Evolutionary conservation across 2,113 vertebrate species (phyloP), one percentile per base, ranked within the genome.

Genomic region (Cyanoliseus patagonus): DNA sequence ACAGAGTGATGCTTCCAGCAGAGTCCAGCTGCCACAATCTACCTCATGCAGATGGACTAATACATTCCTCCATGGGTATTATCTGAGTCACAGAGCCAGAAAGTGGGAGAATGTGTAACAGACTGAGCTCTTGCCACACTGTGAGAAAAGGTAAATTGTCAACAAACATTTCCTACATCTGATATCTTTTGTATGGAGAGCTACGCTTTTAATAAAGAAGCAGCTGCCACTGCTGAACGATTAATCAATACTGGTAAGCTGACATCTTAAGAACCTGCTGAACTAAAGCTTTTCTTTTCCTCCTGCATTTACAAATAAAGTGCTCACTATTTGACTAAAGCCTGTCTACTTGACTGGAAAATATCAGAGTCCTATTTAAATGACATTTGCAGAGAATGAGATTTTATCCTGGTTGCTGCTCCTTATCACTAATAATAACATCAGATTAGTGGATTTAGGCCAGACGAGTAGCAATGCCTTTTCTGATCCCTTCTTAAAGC

Each of bases 371-470:
- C 94, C 97, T 98, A 98, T 98, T 98, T 98, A 98, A 98, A 98
- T 98, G 97, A 98, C 97, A 98, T 98, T 97, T 97, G 86, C 95
- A 97, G 96, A 97, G 94, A 97, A 98, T 97, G 97, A 97, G 97
- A 98, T 98, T 98, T 98, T 97, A 98, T 98, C 97, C 97, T 95
- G 96, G 96, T 94, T 79, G 95, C 97, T 96, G 95, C 95, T 98
- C 97, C 97, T 98, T 97, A 98, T 98, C 82, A 62, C 97, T 98
- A 98, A 98, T 98, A 98, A 98, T 98, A 98, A 97, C 97, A 97
- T 97, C 97, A 98, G 98, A 98, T 98, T 98, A 98, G 96, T 96
- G 97, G 98, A 98, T 98, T 98, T 97, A 98, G 97, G 97, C 96
- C 94, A 92, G 95, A 59, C 13, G 73, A 98, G 96, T 90, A 98